Percentiles rank a stretch among this genome's conserved stretches.
phyloP scores from a whole-genome alignment of 2,797 vertebrate genomes.

The Characodon lateralis region DNA sequence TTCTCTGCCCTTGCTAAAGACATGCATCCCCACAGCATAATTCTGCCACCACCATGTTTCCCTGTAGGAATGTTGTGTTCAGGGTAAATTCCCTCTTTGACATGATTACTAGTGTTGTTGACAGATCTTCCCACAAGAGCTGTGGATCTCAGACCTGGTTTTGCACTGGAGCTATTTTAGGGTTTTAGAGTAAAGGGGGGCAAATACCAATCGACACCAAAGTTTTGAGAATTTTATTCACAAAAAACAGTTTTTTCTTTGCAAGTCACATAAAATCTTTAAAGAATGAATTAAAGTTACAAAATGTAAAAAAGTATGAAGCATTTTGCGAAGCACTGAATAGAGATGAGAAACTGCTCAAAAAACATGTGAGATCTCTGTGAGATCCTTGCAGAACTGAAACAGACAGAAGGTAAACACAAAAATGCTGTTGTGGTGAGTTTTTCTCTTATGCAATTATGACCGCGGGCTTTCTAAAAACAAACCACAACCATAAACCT shows the following conservation, averaged over 20 bases:
- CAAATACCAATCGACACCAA: background rate
- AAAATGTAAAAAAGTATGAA: too few species aligned
- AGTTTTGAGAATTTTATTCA: background rate
- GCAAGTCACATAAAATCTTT: background rate
- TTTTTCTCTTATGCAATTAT: slow-evolving; percentile 38
- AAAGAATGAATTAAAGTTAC: background rate
- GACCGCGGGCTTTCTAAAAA: slow-evolving; percentile 41
- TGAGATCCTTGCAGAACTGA: slow-evolving; percentile 22
- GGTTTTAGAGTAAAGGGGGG: background rate
- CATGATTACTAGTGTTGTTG: too few species aligned
- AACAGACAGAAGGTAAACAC: slow-evolving; percentile 38
- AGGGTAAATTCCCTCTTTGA: too few species aligned
- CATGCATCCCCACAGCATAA: too few species aligned
- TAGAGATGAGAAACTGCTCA: slow-evolving; percentile 25
- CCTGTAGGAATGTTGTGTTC: too few species aligned
- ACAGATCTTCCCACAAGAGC: background rate
- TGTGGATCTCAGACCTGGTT: background rate
- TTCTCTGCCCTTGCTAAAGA: too few species aligned
- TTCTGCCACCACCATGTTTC: too few species aligned
- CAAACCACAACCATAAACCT: slow-evolving; percentile 39
- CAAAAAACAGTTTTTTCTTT: background rate
- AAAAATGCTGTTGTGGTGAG: slow-evolving; percentile 31
- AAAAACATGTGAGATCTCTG: background rate
- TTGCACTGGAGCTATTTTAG: background rate
- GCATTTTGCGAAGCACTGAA: background rate